phyloP scores from a whole-genome alignment of 2,888 invertebrate genomes.

The Dynastes grantii region DNA sequence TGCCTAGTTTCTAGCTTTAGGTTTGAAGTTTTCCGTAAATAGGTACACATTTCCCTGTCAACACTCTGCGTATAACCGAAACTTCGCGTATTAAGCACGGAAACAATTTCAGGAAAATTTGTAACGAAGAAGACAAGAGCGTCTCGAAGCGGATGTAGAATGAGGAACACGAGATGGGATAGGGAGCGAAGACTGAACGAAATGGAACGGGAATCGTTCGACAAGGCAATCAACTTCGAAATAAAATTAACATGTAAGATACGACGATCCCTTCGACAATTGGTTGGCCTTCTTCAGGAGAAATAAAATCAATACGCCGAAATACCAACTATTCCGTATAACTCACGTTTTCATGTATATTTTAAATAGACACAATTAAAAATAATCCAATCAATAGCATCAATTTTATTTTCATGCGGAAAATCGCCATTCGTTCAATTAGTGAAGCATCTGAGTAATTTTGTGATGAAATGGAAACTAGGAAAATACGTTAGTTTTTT shows the following conservation, averaged over 20 bases:
- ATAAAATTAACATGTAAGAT: slow-evolving; percentile 26
- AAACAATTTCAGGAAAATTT: slow-evolving; percentile 53
- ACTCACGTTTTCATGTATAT: slow-evolving; percentile 11
- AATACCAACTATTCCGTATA: neutral
- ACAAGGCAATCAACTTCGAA: slow-evolving; percentile 34
- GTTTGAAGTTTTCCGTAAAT: slow-evolving; percentile 37
- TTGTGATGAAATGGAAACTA: no score
- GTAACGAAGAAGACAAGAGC: slow-evolving; percentile 25
- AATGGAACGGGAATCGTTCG: slow-evolving; percentile 10
- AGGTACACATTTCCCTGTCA: slow-evolving; percentile 49
- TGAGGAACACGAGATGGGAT: slow-evolving; percentile 5
- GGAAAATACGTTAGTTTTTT: no score
- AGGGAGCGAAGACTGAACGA: neutral
- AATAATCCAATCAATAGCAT: neutral
- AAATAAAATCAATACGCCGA: slow-evolving; percentile 3
- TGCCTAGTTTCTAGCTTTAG: slow-evolving; percentile 40
- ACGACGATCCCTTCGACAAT: slow-evolving; percentile 9
- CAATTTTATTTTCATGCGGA: neutral
- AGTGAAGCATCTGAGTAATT: no score
- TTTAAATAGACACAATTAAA: neutral
- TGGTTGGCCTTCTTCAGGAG: neutral
- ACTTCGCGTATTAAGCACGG: slow-evolving; percentile 50
- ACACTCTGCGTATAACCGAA: slow-evolving; percentile 42
- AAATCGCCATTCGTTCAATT: neutral
- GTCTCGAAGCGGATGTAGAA: slow-evolving; percentile 16